phyloP scores from a whole-genome alignment of 2,888 invertebrate genomes.

The Agrypnus murinus region DNA sequence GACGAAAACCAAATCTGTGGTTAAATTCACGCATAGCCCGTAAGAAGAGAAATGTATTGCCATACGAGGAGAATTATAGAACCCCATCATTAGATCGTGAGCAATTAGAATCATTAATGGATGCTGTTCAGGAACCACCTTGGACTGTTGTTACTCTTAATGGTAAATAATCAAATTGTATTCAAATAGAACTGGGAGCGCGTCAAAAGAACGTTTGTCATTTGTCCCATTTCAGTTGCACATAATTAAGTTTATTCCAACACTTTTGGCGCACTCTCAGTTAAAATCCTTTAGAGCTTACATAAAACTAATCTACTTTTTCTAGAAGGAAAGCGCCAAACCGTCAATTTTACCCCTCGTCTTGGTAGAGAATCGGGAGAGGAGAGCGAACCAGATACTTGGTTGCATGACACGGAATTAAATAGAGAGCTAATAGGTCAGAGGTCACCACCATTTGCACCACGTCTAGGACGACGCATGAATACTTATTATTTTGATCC shows the following conservation, averaged over 20 bases:
- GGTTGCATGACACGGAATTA: conserved; percentile 60
- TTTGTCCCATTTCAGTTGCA: no score
- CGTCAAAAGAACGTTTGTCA: no score
- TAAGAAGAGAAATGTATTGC: conserved; percentile 67
- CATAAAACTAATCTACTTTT: not conserved
- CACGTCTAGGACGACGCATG: conserved; percentile 71
- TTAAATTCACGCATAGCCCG: conserved; percentile 74
- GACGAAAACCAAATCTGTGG: conserved; percentile 68
- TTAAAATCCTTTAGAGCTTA: no score
- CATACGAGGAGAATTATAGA: conserved; percentile 59
- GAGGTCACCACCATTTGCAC: conserved; percentile 71
- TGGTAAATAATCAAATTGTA: conserved; percentile 60
- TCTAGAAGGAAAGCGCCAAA: conserved; percentile 64
- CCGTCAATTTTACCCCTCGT: conserved; percentile 71
- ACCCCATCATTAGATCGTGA: conserved; percentile 61
- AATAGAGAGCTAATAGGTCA: conserved; percentile 65
- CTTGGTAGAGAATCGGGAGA: conserved; percentile 71
- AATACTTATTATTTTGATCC: conserved; percentile 69
- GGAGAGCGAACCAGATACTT: conserved; percentile 59
- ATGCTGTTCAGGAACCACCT: conserved; percentile 68
- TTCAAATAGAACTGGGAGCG: no score
- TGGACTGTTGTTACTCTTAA: conserved; percentile 69
- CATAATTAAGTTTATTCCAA: no score
- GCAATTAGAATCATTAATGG: conserved; percentile 66
- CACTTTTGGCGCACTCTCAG: no score